A percentile compares a stretch with the other conserved stretches of the same genome.
These are phyloP conservation scores for Osmerus eperlanus DNA, from an alignment of 2,113 vertebrate species.

Conservation along the genomic window DNA sequence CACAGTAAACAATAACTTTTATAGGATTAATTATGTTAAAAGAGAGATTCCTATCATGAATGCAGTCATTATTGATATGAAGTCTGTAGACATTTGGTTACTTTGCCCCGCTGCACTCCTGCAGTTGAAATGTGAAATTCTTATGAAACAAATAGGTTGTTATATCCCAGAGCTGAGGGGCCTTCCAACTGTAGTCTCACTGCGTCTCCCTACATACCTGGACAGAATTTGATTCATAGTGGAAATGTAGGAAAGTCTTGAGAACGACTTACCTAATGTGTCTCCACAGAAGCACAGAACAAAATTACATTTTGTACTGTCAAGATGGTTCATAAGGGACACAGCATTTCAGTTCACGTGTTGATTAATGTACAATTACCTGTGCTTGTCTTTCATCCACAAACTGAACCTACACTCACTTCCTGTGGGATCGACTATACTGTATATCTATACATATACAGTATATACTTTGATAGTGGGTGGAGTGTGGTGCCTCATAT, in stretches of 20 bases:
- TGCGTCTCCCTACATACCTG: slow-evolving; percentile 1
- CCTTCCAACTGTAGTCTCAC: background rate
- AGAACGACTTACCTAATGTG: too few species aligned
- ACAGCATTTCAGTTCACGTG: too few species aligned
- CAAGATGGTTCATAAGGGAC: background rate
- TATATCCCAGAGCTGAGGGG: background rate
- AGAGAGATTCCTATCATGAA: too few species aligned
- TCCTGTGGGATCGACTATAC: background rate
- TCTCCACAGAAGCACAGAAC: too few species aligned
- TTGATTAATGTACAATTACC: too few species aligned
- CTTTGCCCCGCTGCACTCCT: background rate
- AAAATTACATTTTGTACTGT: too few species aligned
- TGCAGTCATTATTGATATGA: too few species aligned
- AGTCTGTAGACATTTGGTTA: too few species aligned
- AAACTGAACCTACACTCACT: too few species aligned
- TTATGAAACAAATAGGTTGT: slow-evolving; percentile 5
- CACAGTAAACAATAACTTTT: too few species aligned
- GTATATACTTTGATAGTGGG: background rate
- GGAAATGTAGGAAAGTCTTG: background rate
- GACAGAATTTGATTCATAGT: background rate
- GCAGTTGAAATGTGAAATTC: slow-evolving; percentile 1
- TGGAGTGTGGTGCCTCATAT: background rate
- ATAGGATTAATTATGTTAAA: too few species aligned
- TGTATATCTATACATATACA: background rate
- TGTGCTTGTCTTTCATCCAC: too few species aligned